A percentile compares a stretch with the other conserved stretches of the same genome.
Evolutionary conservation across 2,113 vertebrate species (phyloP).

Genomic region (Oreotrochilus melanogaster): DNA sequence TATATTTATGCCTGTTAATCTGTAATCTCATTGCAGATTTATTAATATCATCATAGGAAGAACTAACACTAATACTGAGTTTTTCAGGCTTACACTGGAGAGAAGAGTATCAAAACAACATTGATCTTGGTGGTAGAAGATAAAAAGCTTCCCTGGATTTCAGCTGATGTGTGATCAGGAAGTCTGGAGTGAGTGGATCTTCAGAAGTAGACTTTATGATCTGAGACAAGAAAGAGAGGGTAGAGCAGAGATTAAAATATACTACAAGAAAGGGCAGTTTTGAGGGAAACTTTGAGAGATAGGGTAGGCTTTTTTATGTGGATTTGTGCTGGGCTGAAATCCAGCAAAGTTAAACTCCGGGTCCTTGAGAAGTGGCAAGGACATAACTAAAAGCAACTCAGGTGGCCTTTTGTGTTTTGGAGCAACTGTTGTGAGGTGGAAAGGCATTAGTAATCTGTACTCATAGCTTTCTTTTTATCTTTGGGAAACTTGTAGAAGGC

Average conservation of each 20-base stretch:
- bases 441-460: slow-evolving; percentile 56
- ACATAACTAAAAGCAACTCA: slow-evolving; percentile 27
- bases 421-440: slow-evolving; percentile 28
- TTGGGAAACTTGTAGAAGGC: slow-evolving; percentile 49
- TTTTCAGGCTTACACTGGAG: neutral
- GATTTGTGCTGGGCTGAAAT: neutral
- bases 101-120: neutral
- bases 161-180: neutral
- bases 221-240: neutral
- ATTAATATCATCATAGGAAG: neutral
- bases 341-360: neutral
- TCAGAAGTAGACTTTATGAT: neutral
- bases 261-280: neutral
- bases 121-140: neutral
- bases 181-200: neutral
- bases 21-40: neutral
- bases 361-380: slow-evolving; percentile 50
- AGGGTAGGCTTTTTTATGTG: neutral
- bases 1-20: neutral
- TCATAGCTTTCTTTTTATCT: slow-evolving; percentile 63
- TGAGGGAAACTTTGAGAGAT: neutral
- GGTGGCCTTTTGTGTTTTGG: slow-evolving; percentile 49
- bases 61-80: neutral
- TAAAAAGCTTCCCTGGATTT: neutral
- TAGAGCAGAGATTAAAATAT: neutral